Base-by-base conservation (phyloP, 1,140 invertebrate genomes). In the Heliconius nattereri region DNA sequence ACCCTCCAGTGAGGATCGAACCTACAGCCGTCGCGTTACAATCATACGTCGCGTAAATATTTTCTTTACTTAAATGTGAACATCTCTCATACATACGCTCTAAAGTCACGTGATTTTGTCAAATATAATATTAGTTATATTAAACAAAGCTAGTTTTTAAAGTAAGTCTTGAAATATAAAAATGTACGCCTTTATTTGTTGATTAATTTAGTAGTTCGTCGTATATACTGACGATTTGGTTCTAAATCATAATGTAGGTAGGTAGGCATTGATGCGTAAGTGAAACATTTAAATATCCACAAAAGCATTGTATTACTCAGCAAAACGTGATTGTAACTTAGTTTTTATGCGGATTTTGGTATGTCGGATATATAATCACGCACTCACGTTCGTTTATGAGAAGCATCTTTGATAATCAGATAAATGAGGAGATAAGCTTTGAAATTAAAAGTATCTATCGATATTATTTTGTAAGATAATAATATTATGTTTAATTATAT, bases 281-380 rank as follows among this genome's bases (percentile, higher is more conserved):
- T 23, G 11, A 66, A 66, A 29, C 23, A 66, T 66, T 57, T 29
- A 66, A 66, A 66, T 29, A n/a, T 26, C 1, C 2, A 26, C 57
- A 13, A n/a, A 78, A 19, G 49, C 1, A 78, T 29, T 37, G 57
- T 37, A 40, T 74, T 73, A 40, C 5, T 78, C 72, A 52, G 72
- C 72, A 74, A 78, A 49, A 78, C 77, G 77, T 78, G 77, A 66
- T 78, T 78, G n/a, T 78, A 29, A 74, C 7, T 60, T 70, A 7
- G 20, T 35, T 40, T 74, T 78, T 73, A 45, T 7, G 7, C 52
- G 9, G 60, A 20, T 37, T 54, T 45, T 70, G 19, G n/a, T n/a
- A n/a, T n/a, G n/a, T n/a, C n/a, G n/a, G n/a, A n/a, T n/a, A n/a
- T n/a, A n/a, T 66, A 37, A 76, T 54, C 77, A 74, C 71, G 77